Evolutionary conservation across 2,113 vertebrate species (phyloP).

Genomic region (Verasper variegatus): DNA sequence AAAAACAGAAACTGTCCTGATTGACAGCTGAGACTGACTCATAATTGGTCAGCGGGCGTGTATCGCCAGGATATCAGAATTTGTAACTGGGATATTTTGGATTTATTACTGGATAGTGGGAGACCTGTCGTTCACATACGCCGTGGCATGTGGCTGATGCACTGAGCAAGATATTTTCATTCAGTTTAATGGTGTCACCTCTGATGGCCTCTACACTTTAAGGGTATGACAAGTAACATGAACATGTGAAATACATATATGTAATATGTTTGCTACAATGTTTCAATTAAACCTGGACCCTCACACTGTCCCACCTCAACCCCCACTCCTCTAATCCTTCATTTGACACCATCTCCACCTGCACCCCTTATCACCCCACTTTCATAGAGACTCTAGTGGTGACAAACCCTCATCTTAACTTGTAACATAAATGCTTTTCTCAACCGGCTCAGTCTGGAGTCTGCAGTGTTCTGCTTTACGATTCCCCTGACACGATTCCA

Average conservation of each 20-base stretch:
- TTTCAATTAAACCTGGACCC: no score
- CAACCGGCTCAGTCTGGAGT: not conserved
- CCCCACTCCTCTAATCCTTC: not conserved
- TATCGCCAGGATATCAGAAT: no score
- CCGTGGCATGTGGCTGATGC: not conserved
- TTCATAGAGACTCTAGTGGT: not conserved
- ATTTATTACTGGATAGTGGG: no score
- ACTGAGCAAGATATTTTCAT: not conserved
- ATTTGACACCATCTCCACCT: no score
- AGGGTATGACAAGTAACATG: not conserved
- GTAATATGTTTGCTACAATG: no score
- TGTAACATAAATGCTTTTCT: not conserved
- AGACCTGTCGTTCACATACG: no score
- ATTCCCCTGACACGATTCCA: constrained; percentile 8
- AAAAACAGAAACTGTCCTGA: no score
- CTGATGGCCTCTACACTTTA: not conserved
- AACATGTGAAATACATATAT: not conserved
- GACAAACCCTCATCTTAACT: not conserved
- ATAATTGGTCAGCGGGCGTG: no score
- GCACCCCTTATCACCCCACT: not conserved
- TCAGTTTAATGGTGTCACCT: not conserved
- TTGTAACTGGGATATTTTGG: no score
- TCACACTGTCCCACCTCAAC: no score
- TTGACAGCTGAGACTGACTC: no score
- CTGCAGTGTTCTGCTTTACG: not conserved